Conservation (phyloP, 2,113 vertebrate species). For the Phaetusa simplex region DNA sequence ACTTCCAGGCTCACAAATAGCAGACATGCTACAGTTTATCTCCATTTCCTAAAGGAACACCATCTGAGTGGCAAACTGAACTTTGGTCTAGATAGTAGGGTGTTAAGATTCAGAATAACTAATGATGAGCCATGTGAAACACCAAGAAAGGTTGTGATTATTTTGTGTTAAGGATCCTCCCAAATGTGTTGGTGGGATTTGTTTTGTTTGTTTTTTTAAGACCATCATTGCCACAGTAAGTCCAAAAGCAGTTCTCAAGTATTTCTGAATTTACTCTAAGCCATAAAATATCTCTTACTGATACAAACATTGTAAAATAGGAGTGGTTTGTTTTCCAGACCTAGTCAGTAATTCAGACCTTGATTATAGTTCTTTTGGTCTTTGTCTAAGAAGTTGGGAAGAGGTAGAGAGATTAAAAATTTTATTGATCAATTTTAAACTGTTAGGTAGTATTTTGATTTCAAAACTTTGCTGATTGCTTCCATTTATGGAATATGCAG, state of each 20-base stretch:
- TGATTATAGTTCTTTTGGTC: background rate
- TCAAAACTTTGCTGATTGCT: background rate
- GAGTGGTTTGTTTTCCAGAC: background rate
- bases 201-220: background rate
- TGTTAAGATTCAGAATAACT: slow-evolving; percentile 21
- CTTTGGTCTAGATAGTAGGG: slow-evolving; percentile 15
- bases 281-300: background rate
- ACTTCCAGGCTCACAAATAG: slow-evolving; percentile 40
- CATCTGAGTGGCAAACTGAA: background rate
- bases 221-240: background rate
- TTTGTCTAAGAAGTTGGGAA: background rate
- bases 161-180: background rate
- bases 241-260: background rate
- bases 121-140: background rate
- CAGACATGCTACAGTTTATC: slow-evolving; percentile 30
- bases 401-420: background rate
- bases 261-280: background rate
- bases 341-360: background rate
- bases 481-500: background rate
- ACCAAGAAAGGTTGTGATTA: background rate
- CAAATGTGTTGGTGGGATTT: background rate
- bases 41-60: background rate
- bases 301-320: background rate
- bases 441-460: background rate
- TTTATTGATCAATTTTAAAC: background rate